Evolutionary conservation across 2,888 invertebrate species (phyloP).

Genomic region (Dendrolimus pini): DNA sequence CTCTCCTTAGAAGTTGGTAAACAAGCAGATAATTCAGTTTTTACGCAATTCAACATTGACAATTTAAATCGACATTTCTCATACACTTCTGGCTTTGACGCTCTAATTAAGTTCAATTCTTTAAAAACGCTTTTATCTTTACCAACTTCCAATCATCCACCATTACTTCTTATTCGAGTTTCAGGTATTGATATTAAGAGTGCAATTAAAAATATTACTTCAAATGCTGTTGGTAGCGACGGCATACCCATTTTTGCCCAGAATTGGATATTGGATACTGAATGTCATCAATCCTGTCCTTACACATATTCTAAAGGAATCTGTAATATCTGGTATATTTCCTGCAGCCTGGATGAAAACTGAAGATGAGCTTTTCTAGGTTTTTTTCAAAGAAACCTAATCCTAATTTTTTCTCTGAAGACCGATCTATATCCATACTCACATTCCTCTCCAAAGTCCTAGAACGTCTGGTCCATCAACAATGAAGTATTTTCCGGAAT

Average conservation of each 20-base stretch:
- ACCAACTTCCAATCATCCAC: not conserved
- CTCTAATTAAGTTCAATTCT: not conserved
- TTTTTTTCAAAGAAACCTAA: not conserved
- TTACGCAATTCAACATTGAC: not conserved
- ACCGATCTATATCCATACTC: constrained; percentile 12
- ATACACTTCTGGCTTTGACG: not conserved
- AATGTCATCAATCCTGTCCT: no score
- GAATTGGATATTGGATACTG: no score
- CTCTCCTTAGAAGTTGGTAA: no score
- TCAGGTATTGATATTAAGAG: no score
- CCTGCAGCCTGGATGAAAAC: not conserved
- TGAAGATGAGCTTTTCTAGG: constrained; percentile 7
- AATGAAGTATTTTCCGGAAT: constrained; percentile 1
- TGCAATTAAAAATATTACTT: no score
- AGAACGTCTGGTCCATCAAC: constrained; percentile 11
- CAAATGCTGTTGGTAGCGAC: no score
- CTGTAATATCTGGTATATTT: no score
- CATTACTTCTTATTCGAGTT: not conserved
- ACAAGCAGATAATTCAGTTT: no score
- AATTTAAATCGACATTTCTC: not conserved
- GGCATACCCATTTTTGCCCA: not conserved
- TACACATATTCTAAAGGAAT: no score
- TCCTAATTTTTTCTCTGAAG: not conserved
- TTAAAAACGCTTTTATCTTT: not conserved
- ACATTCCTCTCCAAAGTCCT: constrained; percentile 7